Percentiles rank a stretch among this genome's conserved stretches.
Conservation (phyloP, 2,113 vertebrate species). For the Suricata suricatta region DNA sequence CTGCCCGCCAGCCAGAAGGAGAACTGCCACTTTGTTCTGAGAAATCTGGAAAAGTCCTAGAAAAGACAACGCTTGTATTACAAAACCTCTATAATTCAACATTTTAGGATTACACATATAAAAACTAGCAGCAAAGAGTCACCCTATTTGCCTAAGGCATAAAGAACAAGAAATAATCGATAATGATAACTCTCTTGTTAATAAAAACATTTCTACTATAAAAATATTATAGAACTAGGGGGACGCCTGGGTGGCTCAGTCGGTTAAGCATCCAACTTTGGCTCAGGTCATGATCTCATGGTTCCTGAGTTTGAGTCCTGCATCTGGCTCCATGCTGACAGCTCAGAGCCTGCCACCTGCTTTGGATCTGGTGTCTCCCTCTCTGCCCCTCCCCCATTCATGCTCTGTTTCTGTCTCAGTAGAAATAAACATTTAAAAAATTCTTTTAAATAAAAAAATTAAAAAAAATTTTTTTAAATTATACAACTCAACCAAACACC, state of each 20-base stretch:
- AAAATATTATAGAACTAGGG: neutral
- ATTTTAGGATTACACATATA: neutral
- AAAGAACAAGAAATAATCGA: neutral
- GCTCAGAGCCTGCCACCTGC: no score
- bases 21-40: slow-evolving; percentile 91
- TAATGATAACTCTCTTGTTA: neutral
- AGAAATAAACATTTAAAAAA: no score
- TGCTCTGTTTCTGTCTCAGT: no score
- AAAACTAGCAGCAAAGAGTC: neutral
- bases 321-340: no score
- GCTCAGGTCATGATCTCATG: no score
- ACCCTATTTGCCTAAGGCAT: neutral
- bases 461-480: neutral
- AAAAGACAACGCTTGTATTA: slow-evolving; percentile 34
- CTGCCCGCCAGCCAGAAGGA: slow-evolving; percentile 96
- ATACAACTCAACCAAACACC: neutral
- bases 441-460: no score
- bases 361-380: no score
- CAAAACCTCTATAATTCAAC: neutral
- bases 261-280: no score
- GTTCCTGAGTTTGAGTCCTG: no score
- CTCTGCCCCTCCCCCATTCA: no score
- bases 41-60: slow-evolving; percentile 90
- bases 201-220: neutral
- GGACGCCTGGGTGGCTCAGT: no score